Evolutionary conservation across 2,113 vertebrate genomes (phyloP).

Genomic region (Tetrao urogallus): DNA sequence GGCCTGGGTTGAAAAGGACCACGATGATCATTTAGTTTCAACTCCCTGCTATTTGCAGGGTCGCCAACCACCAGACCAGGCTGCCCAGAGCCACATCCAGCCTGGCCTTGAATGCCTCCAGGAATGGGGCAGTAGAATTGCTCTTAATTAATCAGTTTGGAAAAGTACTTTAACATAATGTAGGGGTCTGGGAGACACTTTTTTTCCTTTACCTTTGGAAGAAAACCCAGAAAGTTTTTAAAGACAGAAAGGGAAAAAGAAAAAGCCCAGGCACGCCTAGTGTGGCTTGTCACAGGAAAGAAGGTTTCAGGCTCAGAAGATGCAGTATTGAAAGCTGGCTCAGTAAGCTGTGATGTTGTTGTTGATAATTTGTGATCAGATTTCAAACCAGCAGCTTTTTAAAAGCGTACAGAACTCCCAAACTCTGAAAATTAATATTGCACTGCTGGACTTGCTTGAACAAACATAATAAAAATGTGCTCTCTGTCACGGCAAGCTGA

Average conservation of each 20-base stretch:
- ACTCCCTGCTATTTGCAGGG: too few relatives aligned
- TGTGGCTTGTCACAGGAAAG: background rate
- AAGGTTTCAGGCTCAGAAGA: background rate
- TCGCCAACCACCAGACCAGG: too few relatives aligned
- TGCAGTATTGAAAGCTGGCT: background rate
- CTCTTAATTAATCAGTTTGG: background rate
- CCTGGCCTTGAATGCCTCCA: too few relatives aligned
- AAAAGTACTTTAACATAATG: background rate
- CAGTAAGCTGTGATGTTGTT: constrained; percentile 27
- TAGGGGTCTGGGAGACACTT: background rate
- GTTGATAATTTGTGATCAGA: constrained; percentile 69
- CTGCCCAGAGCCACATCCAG: too few relatives aligned
- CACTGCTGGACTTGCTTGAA: constrained; percentile 79
- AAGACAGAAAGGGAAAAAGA: background rate
- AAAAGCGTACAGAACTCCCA: constrained; percentile 50
- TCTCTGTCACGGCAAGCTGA: constrained; percentile 72
- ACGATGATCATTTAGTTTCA: too few relatives aligned
- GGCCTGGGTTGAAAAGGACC: too few relatives aligned
- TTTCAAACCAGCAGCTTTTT: constrained; percentile 51
- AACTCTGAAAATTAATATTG: constrained; percentile 78
- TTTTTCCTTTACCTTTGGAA: background rate
- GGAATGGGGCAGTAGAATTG: too few relatives aligned
- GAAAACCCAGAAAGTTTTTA: background rate
- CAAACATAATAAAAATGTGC: constrained; percentile 78
- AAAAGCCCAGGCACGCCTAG: background rate